Base-by-base conservation (phyloP, 2,113 vertebrate species). In the Pampusana beccarii region DNA sequence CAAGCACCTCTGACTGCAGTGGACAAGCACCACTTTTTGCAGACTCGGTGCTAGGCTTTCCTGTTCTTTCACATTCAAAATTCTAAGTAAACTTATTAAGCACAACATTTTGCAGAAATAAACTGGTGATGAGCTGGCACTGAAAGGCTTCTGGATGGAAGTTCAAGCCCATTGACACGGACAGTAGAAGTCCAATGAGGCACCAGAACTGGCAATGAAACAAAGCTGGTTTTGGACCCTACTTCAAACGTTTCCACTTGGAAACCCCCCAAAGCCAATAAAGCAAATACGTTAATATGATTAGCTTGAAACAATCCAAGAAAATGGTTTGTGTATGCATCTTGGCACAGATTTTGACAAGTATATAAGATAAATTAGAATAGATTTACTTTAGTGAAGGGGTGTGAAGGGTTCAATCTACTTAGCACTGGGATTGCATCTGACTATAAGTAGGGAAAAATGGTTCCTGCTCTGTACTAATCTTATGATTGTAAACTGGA, bases 181-280 rank as follows among this genome's bases (percentile, higher is more conserved):
- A 85, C 72, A 77, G 80, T 75, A 66, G 84, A 80, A 90, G 90
- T 92, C 74, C 93, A 90, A 13, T 10, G 82, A 94, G 72, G 72
- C 79, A 93, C 88, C 82, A 81, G 91, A 80, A 67, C 57, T 95
- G 95, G 93, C 95, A 97, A 93, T 80, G 92, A 95, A 96, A 96
- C 85, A 95, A 83, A 97, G 93, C 93, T 97, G 88, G 29, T 95
- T 97, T 98, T 97, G 97, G 97, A 97, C 88, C 69, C 31, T 74
- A 97, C 98, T 98, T 98, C 97, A 98, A 97, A 97, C 51, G 46
- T 80, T 98, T 98, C 93, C 90, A 95, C 92, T 97, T 97, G 96
- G 97, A 98, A 97, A 21, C 16, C 82, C 81, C 96, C 95, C 97
- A 98, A 97, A 97, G 90, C 95, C 95, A 97, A 97, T 95, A 97